Conservation (phyloP, 92 coral and sea anemone species). For the Heliopora coerulea region DNA sequence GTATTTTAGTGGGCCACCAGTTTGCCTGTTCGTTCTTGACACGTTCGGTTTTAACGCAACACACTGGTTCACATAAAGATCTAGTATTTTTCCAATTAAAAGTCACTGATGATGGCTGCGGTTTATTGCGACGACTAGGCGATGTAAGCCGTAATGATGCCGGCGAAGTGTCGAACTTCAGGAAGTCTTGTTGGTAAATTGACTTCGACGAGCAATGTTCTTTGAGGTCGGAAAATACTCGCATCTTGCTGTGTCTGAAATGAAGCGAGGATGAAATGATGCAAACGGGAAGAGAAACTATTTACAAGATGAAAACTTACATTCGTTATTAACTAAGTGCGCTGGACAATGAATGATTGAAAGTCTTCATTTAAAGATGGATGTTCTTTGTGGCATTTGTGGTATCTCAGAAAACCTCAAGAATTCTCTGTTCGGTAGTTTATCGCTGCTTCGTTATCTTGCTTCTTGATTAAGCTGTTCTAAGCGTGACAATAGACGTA, state of each 20-base stretch:
- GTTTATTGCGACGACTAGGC: slow-evolving; percentile 85
- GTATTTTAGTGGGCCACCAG: slow-evolving; percentile 92
- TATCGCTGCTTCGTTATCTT: too few relatives aligned
- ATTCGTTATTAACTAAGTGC: not conserved
- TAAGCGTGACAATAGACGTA: too few relatives aligned
- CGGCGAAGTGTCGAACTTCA: slow-evolving; percentile 72
- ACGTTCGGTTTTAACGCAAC: slow-evolving; percentile 67
- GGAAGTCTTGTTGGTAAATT: slow-evolving; percentile 74
- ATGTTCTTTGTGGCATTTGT: too few relatives aligned
- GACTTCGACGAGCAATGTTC: slow-evolving; percentile 49
- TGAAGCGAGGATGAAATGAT: too few relatives aligned
- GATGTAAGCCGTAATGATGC: slow-evolving; percentile 60
- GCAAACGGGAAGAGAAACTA: too few relatives aligned
- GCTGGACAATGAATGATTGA: too few relatives aligned
- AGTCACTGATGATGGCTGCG: slow-evolving; percentile 86
- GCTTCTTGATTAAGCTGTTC: too few relatives aligned
- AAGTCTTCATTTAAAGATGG: too few relatives aligned
- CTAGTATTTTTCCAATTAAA: slow-evolving; percentile 89
- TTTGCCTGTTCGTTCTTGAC: slow-evolving; percentile 47
- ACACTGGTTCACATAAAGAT: slow-evolving; percentile 87
- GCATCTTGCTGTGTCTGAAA: slow-evolving; percentile 73
- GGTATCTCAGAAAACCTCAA: too few relatives aligned
- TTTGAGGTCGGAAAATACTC: slow-evolving; percentile 73
- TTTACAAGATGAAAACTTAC: too few relatives aligned
- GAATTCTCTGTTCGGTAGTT: too few relatives aligned